Percentiles rank a stretch among this genome's conserved stretches.
Conservation (phyloP, 2,113 vertebrate genomes). For the Periophthalmus modestus region DNA sequence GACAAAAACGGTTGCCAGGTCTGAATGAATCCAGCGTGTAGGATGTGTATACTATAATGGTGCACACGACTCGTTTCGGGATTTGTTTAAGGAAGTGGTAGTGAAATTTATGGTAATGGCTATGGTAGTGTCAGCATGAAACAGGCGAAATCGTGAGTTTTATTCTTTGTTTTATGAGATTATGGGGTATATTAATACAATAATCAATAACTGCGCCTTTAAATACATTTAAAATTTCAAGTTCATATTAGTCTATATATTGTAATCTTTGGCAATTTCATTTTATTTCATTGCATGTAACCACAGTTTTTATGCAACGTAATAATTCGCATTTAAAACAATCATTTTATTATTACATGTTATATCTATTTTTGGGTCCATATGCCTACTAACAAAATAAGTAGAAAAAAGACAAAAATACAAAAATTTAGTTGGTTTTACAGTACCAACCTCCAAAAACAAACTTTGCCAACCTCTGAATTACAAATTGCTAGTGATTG, state of each 20-base stretch:
- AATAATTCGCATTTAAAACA: too few species aligned
- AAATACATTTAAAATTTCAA: too few species aligned
- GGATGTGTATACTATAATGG: constrained; percentile 32
- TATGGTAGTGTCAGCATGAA: not conserved
- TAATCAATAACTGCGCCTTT: too few species aligned
- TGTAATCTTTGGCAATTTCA: too few species aligned
- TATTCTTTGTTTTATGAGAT: not conserved
- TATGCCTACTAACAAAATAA: not conserved
- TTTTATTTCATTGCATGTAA: too few species aligned
- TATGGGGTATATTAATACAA: too few species aligned
- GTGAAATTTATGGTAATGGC: constrained; percentile 15
- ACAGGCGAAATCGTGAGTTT: not conserved
- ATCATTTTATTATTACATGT: too few species aligned
- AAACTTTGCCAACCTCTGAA: not conserved
- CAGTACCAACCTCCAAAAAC: too few species aligned
- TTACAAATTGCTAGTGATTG: not conserved
- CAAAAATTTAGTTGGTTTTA: too few species aligned
- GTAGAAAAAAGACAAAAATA: not conserved
- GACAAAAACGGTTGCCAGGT: constrained; percentile 13
- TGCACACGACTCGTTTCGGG: constrained; percentile 23
- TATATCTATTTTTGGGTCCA: too few species aligned
- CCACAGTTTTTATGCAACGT: too few species aligned
- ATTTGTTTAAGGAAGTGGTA: constrained; percentile 27
- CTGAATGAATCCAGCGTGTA: constrained; percentile 21
- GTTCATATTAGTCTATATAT: too few species aligned